These are phyloP conservation scores for Anniella stebbinsi DNA, from an alignment of 2,797 vertebrate species.

Conservation along the genomic window DNA sequence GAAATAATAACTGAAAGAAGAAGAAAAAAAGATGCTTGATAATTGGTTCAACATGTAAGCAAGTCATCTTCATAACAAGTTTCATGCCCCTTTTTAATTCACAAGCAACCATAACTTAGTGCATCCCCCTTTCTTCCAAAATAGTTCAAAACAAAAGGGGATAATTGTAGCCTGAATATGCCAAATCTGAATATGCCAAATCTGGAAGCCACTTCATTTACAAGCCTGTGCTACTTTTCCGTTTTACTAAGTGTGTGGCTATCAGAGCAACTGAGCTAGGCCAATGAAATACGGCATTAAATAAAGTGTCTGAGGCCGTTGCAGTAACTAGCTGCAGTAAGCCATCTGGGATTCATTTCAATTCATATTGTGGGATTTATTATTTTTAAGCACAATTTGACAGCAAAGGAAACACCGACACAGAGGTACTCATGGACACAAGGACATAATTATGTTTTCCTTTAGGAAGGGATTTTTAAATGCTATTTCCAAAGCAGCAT, in stretches of 20 bases:
- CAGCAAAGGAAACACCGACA: slow-evolving; percentile 58
- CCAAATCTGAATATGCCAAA: not conserved
- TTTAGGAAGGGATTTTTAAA: slow-evolving; percentile 25
- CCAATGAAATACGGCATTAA: slow-evolving; percentile 64
- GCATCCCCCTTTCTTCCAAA: not conserved
- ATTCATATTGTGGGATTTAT: slow-evolving; percentile 61
- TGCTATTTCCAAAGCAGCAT: slow-evolving; percentile 53
- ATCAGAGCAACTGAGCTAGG: slow-evolving; percentile 60
- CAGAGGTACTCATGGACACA: slow-evolving; percentile 73
- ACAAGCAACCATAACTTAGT: not conserved
- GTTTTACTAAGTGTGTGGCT: slow-evolving; percentile 39
- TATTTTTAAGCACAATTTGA: slow-evolving; percentile 71
- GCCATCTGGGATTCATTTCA: slow-evolving; percentile 74
- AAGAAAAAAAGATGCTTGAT: not conserved
- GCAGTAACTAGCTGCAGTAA: slow-evolving; percentile 65
- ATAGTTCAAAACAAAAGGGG: not conserved
- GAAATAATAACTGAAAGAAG: not conserved
- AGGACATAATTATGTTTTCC: slow-evolving; percentile 72
- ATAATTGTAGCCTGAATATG: not conserved
- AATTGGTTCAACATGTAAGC: not conserved
- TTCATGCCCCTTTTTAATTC: not conserved
- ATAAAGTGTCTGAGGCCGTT: slow-evolving; percentile 65
- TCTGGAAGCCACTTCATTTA: not conserved
- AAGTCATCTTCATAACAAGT: not conserved
- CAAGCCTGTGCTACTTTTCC: slow-evolving; percentile 21